Evolutionary conservation across 2,797 vertebrate species (phyloP), one percentile per base, ranked within the genome.

Genomic region (Gymnodraco acuticeps): DNA sequence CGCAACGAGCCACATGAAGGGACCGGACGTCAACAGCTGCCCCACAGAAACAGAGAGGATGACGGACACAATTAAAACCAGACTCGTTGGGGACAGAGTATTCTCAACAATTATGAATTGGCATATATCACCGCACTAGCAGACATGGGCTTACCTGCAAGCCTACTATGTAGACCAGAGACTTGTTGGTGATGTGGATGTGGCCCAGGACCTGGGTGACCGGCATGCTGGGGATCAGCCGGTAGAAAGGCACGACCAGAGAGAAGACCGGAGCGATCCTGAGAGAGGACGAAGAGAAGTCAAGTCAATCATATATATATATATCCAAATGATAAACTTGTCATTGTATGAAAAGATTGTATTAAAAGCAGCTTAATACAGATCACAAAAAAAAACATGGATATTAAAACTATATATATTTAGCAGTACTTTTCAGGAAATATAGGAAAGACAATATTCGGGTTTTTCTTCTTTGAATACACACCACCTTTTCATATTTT

Each of bases 201-300:
- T 95, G 95, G 33, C 97, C 97, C 88, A 99, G 93, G 66, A 99
- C 91, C 83, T 97, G 97, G 64, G 97, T 96, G 92, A 99, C 96
- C 50, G 96, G 97, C 84, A 98, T 94, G 87, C 92, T 95, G 56
- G 98, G 98, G 90, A 99, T 96, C 73, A 97, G 96, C 79, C 87
- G 90, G 93, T 97, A 98, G 95, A 99, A 99, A 87, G 98, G 98
- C 93, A 99, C 97, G 89, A 98, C 99, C 52, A 99, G 91, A 42
- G 97, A 95, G 87, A 99, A 99, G 76, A 99, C 94, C 59, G 98
- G 97, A 66, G 96, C 95, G 80, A 99, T 88, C 73, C 98, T 99
- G 93, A 68, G 77, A 31, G 47, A 42, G 31, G 8, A 43, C 0
- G 64, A 6, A 46, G 42, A 42, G 10, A 62, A 45, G 12, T 33